phyloP scores from a whole-genome alignment of 2,888 invertebrate genomes.

The Oxyscelio sp. region DNA sequence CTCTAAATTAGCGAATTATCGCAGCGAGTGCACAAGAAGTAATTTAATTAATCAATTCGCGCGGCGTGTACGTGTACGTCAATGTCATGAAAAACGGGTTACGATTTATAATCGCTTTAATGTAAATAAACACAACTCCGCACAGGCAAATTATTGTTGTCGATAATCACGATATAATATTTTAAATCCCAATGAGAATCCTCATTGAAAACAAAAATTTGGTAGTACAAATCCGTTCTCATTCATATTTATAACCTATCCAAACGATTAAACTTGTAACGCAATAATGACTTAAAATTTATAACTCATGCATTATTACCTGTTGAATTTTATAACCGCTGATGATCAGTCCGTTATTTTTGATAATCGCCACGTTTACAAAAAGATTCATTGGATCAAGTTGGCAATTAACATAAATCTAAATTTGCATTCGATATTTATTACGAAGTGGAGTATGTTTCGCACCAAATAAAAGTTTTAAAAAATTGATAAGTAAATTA shows the following conservation, averaged over 20 bases:
- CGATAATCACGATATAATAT: conserved; percentile 51
- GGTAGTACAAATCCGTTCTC: conserved; percentile 56
- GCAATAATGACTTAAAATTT: conserved; percentile 62
- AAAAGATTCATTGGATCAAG: too few species aligned
- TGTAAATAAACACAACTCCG: conserved; percentile 34
- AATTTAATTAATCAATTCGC: too few species aligned
- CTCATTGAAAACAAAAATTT: conserved; percentile 71
- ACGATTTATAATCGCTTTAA: conserved; percentile 55
- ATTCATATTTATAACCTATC: conserved; percentile 67
- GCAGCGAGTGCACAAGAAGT: conserved; percentile 13
- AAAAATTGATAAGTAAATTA: too few species aligned
- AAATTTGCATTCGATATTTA: too few species aligned
- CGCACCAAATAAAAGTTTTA: too few species aligned
- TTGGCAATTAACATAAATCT: too few species aligned
- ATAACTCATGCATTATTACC: conserved; percentile 51
- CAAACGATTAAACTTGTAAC: conserved; percentile 57
- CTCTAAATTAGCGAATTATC: conserved; percentile 38
- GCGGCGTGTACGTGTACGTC: too few species aligned
- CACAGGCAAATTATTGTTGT: conserved; percentile 30
- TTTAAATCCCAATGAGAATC: conserved; percentile 56
- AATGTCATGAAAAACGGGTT: too few species aligned
- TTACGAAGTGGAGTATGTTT: too few species aligned
- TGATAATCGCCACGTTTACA: not conserved
- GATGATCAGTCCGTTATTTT: conserved; percentile 30
- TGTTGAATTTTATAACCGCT: conserved; percentile 67